Percentiles rank a stretch among this genome's conserved stretches.
Evolutionary conservation across 1,140 invertebrate genomes (phyloP).

Genomic region (Pomacea maculata): DNA sequence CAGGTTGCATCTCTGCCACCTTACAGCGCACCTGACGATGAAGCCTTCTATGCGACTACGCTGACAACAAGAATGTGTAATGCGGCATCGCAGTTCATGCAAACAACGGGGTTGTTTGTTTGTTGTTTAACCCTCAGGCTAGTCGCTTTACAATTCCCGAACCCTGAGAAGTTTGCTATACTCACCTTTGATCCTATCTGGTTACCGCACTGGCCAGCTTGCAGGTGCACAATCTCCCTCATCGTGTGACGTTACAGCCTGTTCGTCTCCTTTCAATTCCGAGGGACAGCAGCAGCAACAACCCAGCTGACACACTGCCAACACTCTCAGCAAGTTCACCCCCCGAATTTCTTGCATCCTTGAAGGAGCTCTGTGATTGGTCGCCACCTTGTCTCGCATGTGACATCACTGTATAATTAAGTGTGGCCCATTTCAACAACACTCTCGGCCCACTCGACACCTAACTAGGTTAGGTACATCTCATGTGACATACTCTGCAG

Average conservation of each 20-base stretch:
- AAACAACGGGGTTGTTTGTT: neutral
- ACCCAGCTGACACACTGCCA: no score
- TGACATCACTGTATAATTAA: neutral
- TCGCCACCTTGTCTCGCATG: neutral
- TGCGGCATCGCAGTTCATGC: neutral
- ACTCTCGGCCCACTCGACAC: no score
- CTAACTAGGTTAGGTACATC: no score
- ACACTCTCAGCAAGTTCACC: no score
- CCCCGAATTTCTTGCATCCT: neutral
- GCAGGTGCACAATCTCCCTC: conserved; percentile 82
- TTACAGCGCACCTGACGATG: no score
- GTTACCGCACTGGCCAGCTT: conserved; percentile 81
- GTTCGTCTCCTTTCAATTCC: conserved; percentile 65
- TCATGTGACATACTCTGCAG: no score
- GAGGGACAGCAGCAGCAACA: neutral
- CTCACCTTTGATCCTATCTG: conserved; percentile 79
- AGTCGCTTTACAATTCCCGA: neutral
- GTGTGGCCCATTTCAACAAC: no score
- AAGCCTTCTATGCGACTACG: neutral
- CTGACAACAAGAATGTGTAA: neutral
- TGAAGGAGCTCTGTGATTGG: neutral
- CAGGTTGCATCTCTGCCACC: no score
- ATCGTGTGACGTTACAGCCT: conserved; percentile 77
- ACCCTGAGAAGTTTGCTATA: neutral
- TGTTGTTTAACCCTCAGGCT: neutral